Percentiles rank a stretch among this genome's conserved stretches.
Evolutionary conservation across 2,888 invertebrate genomes (phyloP).

Genomic region (Galerucella calmariensis): DNA sequence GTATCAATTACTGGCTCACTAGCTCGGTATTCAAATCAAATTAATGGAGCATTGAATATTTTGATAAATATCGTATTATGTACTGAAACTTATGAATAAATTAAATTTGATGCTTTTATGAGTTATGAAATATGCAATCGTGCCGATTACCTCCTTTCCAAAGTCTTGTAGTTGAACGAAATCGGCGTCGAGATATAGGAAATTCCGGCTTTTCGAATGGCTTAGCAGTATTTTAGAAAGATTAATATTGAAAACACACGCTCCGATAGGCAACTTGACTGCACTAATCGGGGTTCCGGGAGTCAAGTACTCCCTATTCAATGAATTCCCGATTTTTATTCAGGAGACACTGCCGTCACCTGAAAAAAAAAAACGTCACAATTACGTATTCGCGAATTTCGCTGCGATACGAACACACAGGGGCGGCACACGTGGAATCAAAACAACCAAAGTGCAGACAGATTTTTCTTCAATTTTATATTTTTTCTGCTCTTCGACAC

Average conservation of each 20-base stretch:
- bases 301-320: slow-evolving; percentile 45
- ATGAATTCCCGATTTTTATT: slow-evolving; percentile 45
- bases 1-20: too few species aligned
- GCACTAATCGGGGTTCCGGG: slow-evolving; percentile 46
- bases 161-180: slow-evolving; percentile 10
- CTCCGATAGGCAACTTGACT: slow-evolving; percentile 46
- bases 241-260: slow-evolving; percentile 50
- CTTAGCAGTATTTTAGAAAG: slow-evolving; percentile 49
- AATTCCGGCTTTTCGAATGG: slow-evolving; percentile 43
- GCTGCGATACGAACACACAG: slow-evolving; percentile 8
- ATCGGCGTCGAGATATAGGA: slow-evolving; percentile 36
- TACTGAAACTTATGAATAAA: neutral
- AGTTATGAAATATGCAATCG: neutral
- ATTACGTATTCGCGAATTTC: slow-evolving; percentile 37
- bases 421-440: too few species aligned
- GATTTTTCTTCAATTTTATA: too few species aligned
- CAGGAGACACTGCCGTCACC: slow-evolving; percentile 39
- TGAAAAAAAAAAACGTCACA: slow-evolving; percentile 39
- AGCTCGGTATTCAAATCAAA: too few species aligned
- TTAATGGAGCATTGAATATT: neutral
- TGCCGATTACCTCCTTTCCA: slow-evolving; percentile 5
- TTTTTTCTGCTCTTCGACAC: too few species aligned
- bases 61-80: slow-evolving; percentile 41
- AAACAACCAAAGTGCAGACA: too few species aligned
- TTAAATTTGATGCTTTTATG: neutral